Evolutionary conservation across 2,113 vertebrate genomes (phyloP).

Genomic region (Archocentrus centrarchus): DNA sequence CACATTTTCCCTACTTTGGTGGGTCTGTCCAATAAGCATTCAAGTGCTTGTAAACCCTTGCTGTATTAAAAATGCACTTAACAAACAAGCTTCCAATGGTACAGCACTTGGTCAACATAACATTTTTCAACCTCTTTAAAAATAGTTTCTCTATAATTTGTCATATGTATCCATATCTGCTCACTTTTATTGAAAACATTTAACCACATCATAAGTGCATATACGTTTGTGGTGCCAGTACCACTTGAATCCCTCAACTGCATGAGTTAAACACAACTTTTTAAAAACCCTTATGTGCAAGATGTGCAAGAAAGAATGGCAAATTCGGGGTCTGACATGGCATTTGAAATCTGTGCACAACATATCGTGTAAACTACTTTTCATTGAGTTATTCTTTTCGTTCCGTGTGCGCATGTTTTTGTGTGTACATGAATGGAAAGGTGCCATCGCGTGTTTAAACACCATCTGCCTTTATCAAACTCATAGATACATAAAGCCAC

Average conservation of each 20-base stretch:
- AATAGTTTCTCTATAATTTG: background rate
- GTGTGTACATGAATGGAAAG: slow-evolving; percentile 16
- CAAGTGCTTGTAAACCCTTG: too few species aligned
- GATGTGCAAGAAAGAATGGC: background rate
- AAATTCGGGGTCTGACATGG: background rate
- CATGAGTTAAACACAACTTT: too few species aligned
- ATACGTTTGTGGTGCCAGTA: background rate
- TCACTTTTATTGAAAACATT: background rate
- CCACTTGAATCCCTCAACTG: background rate
- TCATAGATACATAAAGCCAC: background rate
- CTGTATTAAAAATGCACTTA: background rate
- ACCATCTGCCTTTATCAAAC: slow-evolving; percentile 40
- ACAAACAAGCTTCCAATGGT: background rate
- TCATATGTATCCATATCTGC: background rate
- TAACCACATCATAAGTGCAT: background rate
- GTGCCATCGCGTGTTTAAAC: slow-evolving; percentile 19
- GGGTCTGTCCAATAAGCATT: background rate
- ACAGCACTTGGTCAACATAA: background rate
- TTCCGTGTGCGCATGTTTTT: slow-evolving; percentile 5
- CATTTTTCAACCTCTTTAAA: background rate
- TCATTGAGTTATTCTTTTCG: background rate
- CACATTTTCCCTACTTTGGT: background rate
- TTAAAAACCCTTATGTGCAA: background rate
- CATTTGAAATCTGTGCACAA: background rate
- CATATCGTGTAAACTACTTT: background rate